Evolutionary conservation across 30 jellyfish, hydroid and myxozoan species (phyloP), one percentile per base, ranked within the genome.

Genomic region (Turritopsis rubra): DNA sequence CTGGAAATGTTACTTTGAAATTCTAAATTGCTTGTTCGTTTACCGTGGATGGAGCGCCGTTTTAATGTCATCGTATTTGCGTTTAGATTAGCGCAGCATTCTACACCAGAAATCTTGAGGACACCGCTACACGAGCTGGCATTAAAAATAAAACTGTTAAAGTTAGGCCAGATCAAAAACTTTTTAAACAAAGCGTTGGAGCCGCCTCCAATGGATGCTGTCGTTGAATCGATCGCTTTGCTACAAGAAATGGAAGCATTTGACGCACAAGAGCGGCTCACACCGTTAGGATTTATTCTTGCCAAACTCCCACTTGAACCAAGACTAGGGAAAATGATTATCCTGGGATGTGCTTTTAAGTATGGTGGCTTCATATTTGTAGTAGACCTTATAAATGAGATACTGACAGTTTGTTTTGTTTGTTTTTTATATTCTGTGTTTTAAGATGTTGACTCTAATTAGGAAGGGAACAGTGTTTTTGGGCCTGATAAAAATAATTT

Each of bases 121-220:
- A 92, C 98, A 3, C 98, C 98, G 0, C 81, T 92, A 28, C 98
- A 92, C 25, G 90, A 83, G 54, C 85, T 92, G 29, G 95, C 96
- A 0, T 79, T 92, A 81, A 83, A 72, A 28, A 92, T 92, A 53
- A 92, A 92, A 71, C 83, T 92, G 75, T 82, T 92, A 70, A 92
- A 92, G 75, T 85, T 92, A 20, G 98, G 98, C 21, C 88, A 84
- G 28, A 88, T 92, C 53, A 85, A 81, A 78, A 93, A 84, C 17
- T 87, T 92, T 73, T 84, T 92, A 30, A 88, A 88, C 86, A 92
- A 92, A 80, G 98, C 98, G 1, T 30, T 92, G 29, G 98, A 92
- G 75, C 96, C 98, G 18, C 98, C 98, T 1, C 96, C 98, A 7
- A 83, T 92, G 66, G 96, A 92, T 84, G 98, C 98, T 66, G 96